Conservation (phyloP, 2,888 invertebrate genomes). For the Adela reaumurella region DNA sequence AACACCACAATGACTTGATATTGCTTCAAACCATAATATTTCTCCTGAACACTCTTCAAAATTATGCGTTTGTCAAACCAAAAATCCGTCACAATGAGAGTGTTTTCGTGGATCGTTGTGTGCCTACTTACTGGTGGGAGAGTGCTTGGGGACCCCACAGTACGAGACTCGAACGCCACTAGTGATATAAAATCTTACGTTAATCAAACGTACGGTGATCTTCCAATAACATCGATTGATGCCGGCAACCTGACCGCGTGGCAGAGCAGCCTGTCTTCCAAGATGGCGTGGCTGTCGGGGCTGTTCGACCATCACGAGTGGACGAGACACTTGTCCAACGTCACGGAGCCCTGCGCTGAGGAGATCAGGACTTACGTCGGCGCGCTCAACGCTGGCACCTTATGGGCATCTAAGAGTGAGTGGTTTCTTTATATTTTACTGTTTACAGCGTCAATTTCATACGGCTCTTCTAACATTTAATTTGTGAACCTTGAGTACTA, state of each 20-base stretch:
- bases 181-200: too few relatives aligned
- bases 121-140: neutral
- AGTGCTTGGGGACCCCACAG: neutral
- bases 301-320: constrained; percentile 64
- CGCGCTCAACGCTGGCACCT: constrained; percentile 61
- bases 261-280: constrained; percentile 21
- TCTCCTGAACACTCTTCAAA: too few relatives aligned
- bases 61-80: too few relatives aligned
- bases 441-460: too few relatives aligned
- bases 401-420: constrained; percentile 82
- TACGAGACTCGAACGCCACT: too few relatives aligned
- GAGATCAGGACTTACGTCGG: constrained; percentile 53
- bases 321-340: constrained; percentile 39
- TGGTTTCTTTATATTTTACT: constrained; percentile 15
- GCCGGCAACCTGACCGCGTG: constrained; percentile 12
- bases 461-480: too few relatives aligned
- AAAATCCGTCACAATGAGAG: too few relatives aligned
- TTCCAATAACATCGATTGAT: constrained; percentile 29
- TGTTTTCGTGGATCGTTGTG: neutral
- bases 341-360: constrained; percentile 50
- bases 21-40: too few relatives aligned
- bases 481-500: too few relatives aligned
- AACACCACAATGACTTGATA: too few relatives aligned
- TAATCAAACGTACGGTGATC: neutral
- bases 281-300: constrained; percentile 63